Conservation (phyloP, 2,797 vertebrate genomes). For the Lacerta viridis region DNA sequence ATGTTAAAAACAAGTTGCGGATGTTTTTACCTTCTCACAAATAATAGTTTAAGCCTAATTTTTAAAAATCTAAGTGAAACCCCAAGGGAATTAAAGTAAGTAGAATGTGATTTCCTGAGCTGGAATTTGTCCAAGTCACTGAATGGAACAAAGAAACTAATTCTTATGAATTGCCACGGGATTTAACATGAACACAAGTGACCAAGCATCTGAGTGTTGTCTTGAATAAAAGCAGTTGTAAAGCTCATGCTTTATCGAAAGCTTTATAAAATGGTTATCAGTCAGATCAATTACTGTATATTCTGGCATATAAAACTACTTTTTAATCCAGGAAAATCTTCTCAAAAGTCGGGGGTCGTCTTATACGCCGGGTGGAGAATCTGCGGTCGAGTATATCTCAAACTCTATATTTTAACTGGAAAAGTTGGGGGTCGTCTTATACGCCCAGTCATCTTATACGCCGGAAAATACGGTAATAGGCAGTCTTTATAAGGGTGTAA, state of each 20-base stretch:
- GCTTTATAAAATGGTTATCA: background rate
- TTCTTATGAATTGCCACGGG: slow-evolving; percentile 7
- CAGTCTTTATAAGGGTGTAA: background rate
- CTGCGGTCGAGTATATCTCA: too few species aligned
- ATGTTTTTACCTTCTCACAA: slow-evolving; percentile 1
- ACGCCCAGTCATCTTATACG: too few species aligned
- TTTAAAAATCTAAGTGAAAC: background rate
- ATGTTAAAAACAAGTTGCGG: background rate
- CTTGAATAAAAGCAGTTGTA: slow-evolving; percentile 22
- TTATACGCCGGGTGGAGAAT: too few species aligned
- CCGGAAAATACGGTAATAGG: background rate
- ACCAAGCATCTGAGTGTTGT: background rate
- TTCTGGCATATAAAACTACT: too few species aligned
- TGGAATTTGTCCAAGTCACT: background rate
- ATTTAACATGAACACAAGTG: slow-evolving; percentile 13
- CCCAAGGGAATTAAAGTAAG: slow-evolving; percentile 17
- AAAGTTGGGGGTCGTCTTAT: too few species aligned
- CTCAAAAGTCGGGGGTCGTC: too few species aligned
- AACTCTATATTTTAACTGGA: too few species aligned
- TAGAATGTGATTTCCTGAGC: slow-evolving; percentile 6
- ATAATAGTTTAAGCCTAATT: background rate
- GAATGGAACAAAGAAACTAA: slow-evolving; percentile 9
- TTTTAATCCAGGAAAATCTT: too few species aligned
- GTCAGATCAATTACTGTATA: background rate
- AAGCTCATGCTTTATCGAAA: slow-evolving; percentile 13